Evolutionary conservation across 2,113 vertebrate genomes (phyloP).

Genomic region (Barbus barbus): DNA sequence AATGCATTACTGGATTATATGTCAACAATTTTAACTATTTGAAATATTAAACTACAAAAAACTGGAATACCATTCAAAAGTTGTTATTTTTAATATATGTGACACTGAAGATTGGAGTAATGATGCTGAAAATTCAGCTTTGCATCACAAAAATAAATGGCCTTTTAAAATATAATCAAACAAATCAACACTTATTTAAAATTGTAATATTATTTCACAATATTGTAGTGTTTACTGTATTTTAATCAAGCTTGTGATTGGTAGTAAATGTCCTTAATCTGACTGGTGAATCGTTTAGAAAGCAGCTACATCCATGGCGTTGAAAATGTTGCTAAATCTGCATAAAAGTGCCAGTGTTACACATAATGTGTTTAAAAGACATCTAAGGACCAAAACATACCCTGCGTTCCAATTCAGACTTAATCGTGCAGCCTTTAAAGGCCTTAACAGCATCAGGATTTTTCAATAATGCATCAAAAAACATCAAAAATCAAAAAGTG

Average conservation of each 20-base stretch:
- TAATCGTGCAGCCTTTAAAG: conserved; percentile 26
- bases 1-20: no score
- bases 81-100: no score
- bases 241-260: not conserved
- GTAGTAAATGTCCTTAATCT: not conserved
- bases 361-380: conserved; percentile 36
- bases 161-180: not conserved
- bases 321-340: not conserved
- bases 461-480: conserved; percentile 74
- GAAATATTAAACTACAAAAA: not conserved
- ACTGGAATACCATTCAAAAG: not conserved
- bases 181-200: no score
- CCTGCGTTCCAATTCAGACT: conserved; percentile 10
- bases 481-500: conserved; percentile 71
- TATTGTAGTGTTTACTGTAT: not conserved
- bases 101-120: not conserved
- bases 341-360: conserved; percentile 41
- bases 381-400: not conserved
- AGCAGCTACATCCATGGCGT: not conserved
- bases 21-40: not conserved
- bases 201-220: not conserved
- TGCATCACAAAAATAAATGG: not conserved
- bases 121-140: not conserved
- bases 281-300: not conserved
- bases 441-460: conserved; percentile 60